Conservation (phyloP, 2,888 invertebrate genomes). For the Galerucella calmariensis region DNA sequence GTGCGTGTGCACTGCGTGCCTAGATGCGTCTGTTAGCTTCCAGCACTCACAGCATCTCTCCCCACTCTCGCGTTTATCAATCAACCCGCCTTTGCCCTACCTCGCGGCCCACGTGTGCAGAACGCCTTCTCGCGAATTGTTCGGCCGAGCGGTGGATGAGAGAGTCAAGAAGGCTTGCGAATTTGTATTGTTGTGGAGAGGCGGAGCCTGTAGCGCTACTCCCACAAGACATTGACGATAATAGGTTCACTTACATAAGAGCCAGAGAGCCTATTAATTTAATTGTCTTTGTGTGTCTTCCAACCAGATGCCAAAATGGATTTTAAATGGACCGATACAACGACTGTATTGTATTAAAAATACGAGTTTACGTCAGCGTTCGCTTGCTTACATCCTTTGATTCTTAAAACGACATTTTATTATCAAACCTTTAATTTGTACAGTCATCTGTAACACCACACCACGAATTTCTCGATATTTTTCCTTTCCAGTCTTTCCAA, state of each 20-base stretch:
- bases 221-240: conserved; percentile 62
- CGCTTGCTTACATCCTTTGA: conserved; percentile 4
- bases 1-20: conserved; percentile 63
- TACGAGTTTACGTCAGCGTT: conserved; percentile 27
- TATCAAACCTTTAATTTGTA: neutral
- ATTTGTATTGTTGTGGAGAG: conserved; percentile 63
- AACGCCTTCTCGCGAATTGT: conserved; percentile 64
- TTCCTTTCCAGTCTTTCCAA: no score
- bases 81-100: conserved; percentile 58
- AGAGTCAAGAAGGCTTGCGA: conserved; percentile 61
- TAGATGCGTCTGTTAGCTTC: conserved; percentile 63
- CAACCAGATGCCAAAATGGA: conserved; percentile 40
- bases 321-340: conserved; percentile 38
- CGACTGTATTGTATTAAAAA: conserved; percentile 26
- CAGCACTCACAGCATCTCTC: conserved; percentile 55
- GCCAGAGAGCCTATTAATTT: conserved; percentile 50
- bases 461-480: no score
- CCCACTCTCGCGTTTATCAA: conserved; percentile 52
- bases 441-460: no score
- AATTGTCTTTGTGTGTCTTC: conserved; percentile 51
- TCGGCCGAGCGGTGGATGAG: conserved; percentile 55
- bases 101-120: conserved; percentile 62
- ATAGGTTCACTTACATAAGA: conserved; percentile 51
- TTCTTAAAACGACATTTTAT: neutral
- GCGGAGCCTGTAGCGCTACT: conserved; percentile 52